Base-by-base conservation (phyloP, 1,140 invertebrate genomes). In the Tetramorium parvispinum region DNA sequence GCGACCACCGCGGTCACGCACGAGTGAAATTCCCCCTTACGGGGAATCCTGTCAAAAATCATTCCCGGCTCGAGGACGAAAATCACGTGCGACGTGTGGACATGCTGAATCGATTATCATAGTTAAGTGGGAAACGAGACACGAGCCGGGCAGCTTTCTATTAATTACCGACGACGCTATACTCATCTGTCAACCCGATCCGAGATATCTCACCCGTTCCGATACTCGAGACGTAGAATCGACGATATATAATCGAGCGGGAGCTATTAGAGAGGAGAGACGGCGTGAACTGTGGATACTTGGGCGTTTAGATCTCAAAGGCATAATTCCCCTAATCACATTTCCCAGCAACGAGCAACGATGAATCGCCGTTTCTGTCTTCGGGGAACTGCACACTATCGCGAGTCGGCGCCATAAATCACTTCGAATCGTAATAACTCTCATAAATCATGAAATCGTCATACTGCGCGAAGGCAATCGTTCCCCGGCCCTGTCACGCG, bases 11-110 rank as follows among this genome's bases (percentile, higher is more conserved):
- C 89, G 89, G 86, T 82, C 88, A 91, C 88, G 87, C 88, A 90
- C 88, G 90, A 89, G 91, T 93, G 93, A 94, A 93, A 93, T 89
- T 32, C 32, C 32, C 32, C 32, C 87, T 86, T 87, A 90, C 88
- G 85, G 85, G 91, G 87, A 75, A 75, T 89, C 89, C 89, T 88
- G 85, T 92, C 89, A 89, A 93, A 93, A 93, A 92, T 90, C 73
- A 89, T 88, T 63, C 51, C 66, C 76, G 70, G 55, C 66, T 10
- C 49, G 49, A 16, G 18, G 18, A 53, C 65, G 53, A 59, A 46
- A 59, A 73, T 83, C 40, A 49, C 40, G 21, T 10, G 43, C 24
- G n/a, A 10, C 43, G 40, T 16, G 27, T 6, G 43, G 27, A 6
- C 11, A 43, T 24, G 61, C 16, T 27, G 65, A 73, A 57, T 83